Evolutionary conservation across 2,888 invertebrate genomes (phyloP), one percentile per base, ranked within the genome.

Genomic region (Leucania comma): DNA sequence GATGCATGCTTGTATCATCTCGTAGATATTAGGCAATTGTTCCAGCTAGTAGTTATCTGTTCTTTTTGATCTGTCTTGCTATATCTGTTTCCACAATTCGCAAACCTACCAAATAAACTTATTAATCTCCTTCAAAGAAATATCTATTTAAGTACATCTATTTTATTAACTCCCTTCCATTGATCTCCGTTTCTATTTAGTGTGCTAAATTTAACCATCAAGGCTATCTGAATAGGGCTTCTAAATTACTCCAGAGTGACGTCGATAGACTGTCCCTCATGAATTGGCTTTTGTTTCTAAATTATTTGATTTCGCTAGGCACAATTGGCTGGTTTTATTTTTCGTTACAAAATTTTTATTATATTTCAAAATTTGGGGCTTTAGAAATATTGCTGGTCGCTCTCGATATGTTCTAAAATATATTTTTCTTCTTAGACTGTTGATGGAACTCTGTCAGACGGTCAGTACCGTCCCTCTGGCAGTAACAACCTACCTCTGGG

Each of bases 401-500:
- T 8, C 1, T 24, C 20, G 10, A 12, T 14, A 0, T 20, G 12
- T 63, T 46, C 20, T 53, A 29, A 61, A 65, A 57, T 50, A 0
- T 0, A 29, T 57, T 0, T 56, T 54, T 26, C 61, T 20, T 48
- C 85, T 58, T 90, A 96, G 95, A 96, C 96, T 75, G 91, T 96
- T 77, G 96, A 96, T 68, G 96, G 96, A 3, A 88, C 92, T 8
- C 75, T 96, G 50, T 90, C 93, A 20, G 94, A 94, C 42, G 90
- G 93, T 9, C 93, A 90, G 0, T 92, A 92, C 81, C 92, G 93
- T 17, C 87, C 88, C 1, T 90, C 91, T 3, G 88, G 89, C 20
- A 93, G 93, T 80, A 88, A 90, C 0, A 94, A 93, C 78, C 81
- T 96, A 80, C 96, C 96, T 14, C 88, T 97, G 56, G 97, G 97